Evolutionary conservation across 2,888 invertebrate species (phyloP).

Genomic region (Epistrophe grossulariae): DNA sequence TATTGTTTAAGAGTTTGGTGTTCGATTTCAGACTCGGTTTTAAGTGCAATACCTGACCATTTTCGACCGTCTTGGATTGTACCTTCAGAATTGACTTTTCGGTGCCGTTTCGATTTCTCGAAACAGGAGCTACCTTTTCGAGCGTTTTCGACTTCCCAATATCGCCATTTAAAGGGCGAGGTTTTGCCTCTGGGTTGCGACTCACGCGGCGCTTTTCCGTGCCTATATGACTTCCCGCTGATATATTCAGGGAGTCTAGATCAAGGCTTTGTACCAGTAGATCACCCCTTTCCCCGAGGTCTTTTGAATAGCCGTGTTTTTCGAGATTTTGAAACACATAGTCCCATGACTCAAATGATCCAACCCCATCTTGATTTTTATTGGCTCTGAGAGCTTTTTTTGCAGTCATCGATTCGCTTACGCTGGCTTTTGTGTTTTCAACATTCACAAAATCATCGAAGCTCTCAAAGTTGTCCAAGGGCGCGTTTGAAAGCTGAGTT

Average conservation of each 20-base stretch:
- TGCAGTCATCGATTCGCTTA: constrained; percentile 45
- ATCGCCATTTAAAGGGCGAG: constrained; percentile 71
- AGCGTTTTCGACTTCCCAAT: constrained; percentile 75
- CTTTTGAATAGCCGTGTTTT: constrained; percentile 88
- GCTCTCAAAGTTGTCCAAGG: constrained; percentile 64
- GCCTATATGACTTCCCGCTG: constrained; percentile 43
- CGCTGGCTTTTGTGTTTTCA: constrained; percentile 55
- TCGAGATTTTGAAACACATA: constrained; percentile 92
- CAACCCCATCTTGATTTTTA: constrained; percentile 88
- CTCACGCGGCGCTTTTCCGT: constrained; percentile 76
- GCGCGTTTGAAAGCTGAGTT: constrained; percentile 37
- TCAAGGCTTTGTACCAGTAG: constrained; percentile 84
- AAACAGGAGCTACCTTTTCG: constrained; percentile 70
- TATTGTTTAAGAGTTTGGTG: constrained; percentile 65
- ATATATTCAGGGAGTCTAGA: constrained; percentile 81
- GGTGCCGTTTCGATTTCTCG: constrained; percentile 43
- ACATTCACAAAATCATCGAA: constrained; percentile 68
- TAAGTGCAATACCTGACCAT: constrained; percentile 54
- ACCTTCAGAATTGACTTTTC: constrained; percentile 67
- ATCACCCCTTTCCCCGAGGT: constrained; percentile 88
- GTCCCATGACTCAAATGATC: constrained; percentile 91
- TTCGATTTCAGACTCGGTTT: constrained; percentile 61
- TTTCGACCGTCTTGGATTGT: constrained; percentile 54
- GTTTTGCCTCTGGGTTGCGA: constrained; percentile 74
- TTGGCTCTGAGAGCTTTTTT: constrained; percentile 76